phyloP scores from a whole-genome alignment of 2,113 vertebrate genomes.

The Orientallactaga bullata region DNA sequence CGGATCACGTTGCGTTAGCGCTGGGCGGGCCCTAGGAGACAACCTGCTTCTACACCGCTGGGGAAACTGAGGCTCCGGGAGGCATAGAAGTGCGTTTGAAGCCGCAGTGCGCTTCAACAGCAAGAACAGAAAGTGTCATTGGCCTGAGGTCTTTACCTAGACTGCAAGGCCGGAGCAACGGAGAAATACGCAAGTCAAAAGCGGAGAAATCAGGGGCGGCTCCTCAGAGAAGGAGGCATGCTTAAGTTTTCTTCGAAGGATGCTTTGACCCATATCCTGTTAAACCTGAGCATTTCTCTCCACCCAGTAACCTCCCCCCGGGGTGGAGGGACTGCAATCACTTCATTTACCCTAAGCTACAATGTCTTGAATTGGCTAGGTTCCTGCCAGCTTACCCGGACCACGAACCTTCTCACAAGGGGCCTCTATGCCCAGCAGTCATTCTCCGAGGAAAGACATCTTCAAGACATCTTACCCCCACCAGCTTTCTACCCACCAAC shows the following conservation, averaged over 20 bases:
- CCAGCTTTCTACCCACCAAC: neutral
- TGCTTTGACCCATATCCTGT: neutral
- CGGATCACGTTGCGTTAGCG: constrained; percentile 78
- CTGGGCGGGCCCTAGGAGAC: constrained; percentile 69
- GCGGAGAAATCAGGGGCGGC: constrained; percentile 53
- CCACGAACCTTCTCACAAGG: neutral
- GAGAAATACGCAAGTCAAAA: neutral
- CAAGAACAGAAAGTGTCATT: neutral
- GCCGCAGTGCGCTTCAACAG: neutral
- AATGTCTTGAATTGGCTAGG: neutral
- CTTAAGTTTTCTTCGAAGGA: neutral
- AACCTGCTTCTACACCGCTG: constrained; percentile 67
- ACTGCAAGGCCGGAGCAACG: neutral
- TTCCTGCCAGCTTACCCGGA: neutral
- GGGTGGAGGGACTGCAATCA: neutral
- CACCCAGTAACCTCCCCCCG: neutral
- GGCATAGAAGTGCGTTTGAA: neutral
- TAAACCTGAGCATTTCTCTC: neutral
- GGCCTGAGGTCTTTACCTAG: neutral
- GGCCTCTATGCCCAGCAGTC: neutral
- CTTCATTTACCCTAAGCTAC: neutral
- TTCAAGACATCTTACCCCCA: neutral
- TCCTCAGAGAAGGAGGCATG: constrained; percentile 35
- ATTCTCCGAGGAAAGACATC: neutral
- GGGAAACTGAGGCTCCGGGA: constrained; percentile 77